Conservation (phyloP, 2,113 vertebrate genomes). For the Pagrus major region DNA sequence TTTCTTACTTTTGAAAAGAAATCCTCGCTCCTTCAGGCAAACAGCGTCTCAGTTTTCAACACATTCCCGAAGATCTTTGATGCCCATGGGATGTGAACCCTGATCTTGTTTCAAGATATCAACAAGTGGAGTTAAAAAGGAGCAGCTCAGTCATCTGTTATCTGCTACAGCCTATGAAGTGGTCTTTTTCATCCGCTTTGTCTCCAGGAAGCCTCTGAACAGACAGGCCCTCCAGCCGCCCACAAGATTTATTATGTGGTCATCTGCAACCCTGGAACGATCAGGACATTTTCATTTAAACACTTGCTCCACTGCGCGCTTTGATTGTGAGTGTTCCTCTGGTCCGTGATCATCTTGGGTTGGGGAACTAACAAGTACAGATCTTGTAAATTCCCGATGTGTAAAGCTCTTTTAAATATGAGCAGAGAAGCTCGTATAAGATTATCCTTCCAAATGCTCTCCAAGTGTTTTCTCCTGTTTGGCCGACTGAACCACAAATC, state of each 20-base stretch:
- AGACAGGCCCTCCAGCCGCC: neutral
- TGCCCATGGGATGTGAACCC: neutral
- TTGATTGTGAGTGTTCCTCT: neutral
- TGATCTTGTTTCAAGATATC: conserved; percentile 42
- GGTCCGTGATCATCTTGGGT: neutral
- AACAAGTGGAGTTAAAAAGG: conserved; percentile 42
- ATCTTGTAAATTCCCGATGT: neutral
- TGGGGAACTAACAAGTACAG: neutral
- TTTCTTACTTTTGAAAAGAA: neutral
- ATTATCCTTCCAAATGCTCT: conserved; percentile 7
- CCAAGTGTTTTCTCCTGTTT: neutral
- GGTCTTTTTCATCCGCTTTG: conserved; percentile 26
- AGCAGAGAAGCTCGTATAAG: neutral
- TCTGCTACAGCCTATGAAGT: conserved; percentile 24
- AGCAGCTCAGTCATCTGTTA: conserved; percentile 19
- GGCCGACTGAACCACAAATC: neutral
- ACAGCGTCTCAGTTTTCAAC: conserved; percentile 1
- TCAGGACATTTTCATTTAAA: neutral
- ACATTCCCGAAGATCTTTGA: conserved; percentile 17
- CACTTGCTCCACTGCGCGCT: neutral
- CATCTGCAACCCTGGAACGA: conserved; percentile 1
- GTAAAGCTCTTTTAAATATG: neutral
- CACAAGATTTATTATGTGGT: conserved; percentile 15
- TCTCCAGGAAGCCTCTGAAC: conserved; percentile 16
- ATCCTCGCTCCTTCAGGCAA: conserved; percentile 2